Percentiles rank a stretch among this genome's conserved stretches.
These are phyloP conservation scores for Dicerorhinus sumatrensis DNA, from an alignment of 2,113 vertebrate genomes.

Conservation along the genomic window DNA sequence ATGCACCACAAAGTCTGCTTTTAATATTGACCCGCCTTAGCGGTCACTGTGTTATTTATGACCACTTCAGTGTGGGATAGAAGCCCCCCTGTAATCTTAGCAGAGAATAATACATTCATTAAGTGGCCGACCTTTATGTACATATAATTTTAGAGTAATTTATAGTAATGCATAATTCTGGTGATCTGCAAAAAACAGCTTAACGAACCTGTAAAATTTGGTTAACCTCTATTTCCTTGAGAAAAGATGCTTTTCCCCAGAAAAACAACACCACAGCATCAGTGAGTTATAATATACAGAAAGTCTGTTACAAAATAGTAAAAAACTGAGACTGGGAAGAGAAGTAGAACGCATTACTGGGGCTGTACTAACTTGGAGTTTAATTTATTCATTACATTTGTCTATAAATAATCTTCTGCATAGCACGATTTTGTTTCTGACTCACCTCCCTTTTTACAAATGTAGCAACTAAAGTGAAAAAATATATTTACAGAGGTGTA, in stretches of 20 bases:
- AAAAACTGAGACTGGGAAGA: conserved; percentile 25
- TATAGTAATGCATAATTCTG: conserved; percentile 64
- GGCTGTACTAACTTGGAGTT: conserved; percentile 46
- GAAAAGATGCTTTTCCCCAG: neutral
- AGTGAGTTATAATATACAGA: neutral
- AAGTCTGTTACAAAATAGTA: conserved; percentile 14
- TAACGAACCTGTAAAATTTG: conserved; percentile 60
- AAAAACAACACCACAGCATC: neutral
- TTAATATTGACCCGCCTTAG: conserved; percentile 54
- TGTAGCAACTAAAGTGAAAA: neutral
- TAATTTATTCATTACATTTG: conserved; percentile 60
- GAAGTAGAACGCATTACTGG: neutral
- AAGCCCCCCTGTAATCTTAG: conserved; percentile 33
- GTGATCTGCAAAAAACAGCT: conserved; percentile 29
- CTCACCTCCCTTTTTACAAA: conserved; percentile 10
- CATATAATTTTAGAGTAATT: conserved; percentile 37
- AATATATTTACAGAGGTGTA: neutral
- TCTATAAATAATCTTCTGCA: conserved; percentile 43
- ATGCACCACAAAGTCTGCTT: conserved; percentile 36
- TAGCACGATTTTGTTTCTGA: conserved; percentile 50
- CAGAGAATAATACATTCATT: conserved; percentile 53
- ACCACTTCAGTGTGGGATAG: neutral
- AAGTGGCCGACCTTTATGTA: conserved; percentile 16
- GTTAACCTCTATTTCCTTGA: neutral
- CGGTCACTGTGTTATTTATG: conserved; percentile 64